These are phyloP conservation scores for Gymnopithys bicolor DNA, from an alignment of 2,797 vertebrate genomes.

Conservation along the genomic window DNA sequence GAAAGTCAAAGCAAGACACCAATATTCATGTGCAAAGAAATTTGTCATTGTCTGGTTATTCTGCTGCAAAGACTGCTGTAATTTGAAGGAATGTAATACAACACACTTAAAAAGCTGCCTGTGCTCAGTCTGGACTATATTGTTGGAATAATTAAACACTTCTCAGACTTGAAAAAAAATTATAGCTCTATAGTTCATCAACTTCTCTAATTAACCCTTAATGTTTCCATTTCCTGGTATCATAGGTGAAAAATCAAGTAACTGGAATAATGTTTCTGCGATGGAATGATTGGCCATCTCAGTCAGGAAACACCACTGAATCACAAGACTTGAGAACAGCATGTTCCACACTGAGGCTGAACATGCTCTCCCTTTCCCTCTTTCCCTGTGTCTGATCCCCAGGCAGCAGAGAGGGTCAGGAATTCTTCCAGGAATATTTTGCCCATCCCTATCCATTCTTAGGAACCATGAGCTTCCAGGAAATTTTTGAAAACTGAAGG, in stretches of 20 bases:
- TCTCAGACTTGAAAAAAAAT: neutral
- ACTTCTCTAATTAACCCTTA: neutral
- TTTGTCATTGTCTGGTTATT: neutral
- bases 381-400: neutral
- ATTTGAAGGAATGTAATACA: fast-evolving
- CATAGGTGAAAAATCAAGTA: neutral
- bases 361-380: neutral
- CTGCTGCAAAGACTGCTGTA: neutral
- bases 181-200: too few relatives aligned
- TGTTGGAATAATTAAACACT: neutral
- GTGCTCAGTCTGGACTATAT: neutral
- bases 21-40: neutral
- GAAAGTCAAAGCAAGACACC: neutral
- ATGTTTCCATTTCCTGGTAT: neutral
- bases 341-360: neutral
- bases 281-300: neutral
- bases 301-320: neutral
- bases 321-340: neutral
- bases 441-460: neutral
- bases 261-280: neutral
- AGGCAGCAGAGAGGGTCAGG: neutral
- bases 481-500: neutral
- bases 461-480: neutral
- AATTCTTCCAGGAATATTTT: neutral
- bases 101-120: neutral